phyloP scores from a whole-genome alignment of 1,140 invertebrate species.

The Diabrotica virgifera region DNA sequence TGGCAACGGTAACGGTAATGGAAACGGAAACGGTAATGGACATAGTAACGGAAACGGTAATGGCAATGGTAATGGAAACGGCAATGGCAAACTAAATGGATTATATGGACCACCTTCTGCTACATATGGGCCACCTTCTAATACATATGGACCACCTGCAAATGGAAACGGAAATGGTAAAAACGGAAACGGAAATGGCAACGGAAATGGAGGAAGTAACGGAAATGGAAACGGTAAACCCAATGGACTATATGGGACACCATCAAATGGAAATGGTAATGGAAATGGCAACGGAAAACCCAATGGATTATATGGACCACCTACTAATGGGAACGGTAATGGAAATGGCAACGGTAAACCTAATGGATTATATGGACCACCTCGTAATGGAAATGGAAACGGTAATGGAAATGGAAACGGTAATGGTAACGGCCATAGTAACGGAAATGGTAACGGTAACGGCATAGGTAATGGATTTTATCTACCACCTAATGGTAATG shows the following conservation, averaged over 20 bases:
- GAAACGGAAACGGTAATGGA: constrained; percentile 30
- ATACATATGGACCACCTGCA: not conserved
- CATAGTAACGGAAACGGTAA: constrained; percentile 20
- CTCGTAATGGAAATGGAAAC: constrained; percentile 27
- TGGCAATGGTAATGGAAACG: constrained; percentile 30
- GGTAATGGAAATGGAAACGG: constrained; percentile 37
- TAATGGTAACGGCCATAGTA: constrained; percentile 27
- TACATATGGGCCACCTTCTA: not conserved
- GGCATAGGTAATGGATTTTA: constrained; percentile 15
- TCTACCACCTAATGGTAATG: constrained; percentile 17
- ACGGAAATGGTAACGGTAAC: constrained; percentile 23
- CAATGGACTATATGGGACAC: constrained; percentile 19
- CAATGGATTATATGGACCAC: constrained; percentile 25
- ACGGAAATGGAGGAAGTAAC: constrained; percentile 20
- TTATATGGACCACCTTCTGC: constrained; percentile 23
- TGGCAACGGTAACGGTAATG: constrained; percentile 28
- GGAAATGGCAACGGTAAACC: constrained; percentile 28
- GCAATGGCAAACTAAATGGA: constrained; percentile 21
- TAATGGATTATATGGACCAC: constrained; percentile 24
- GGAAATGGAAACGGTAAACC: constrained; percentile 5
- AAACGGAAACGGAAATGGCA: constrained; percentile 21
- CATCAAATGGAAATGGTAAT: constrained; percentile 28
- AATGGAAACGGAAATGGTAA: constrained; percentile 9
- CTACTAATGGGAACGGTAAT: constrained; percentile 26
- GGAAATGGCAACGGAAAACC: constrained; percentile 29